Percentiles rank a stretch among this genome's conserved stretches.
These are phyloP conservation scores for Epicampocera succincta DNA, from an alignment of 2,888 invertebrate species.

Conservation along the genomic window DNA sequence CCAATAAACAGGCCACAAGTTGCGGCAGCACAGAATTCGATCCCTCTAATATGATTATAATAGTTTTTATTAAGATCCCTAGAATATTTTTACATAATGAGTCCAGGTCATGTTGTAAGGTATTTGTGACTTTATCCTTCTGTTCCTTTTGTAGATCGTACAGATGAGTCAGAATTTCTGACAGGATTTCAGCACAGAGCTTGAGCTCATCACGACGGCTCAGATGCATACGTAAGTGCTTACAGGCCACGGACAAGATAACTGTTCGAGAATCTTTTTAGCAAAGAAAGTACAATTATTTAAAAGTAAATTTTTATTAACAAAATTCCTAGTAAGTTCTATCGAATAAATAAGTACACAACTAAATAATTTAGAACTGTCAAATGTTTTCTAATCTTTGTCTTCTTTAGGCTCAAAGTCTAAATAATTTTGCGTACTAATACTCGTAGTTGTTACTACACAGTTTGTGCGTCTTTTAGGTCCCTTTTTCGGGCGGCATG, in stretches of 20 bases:
- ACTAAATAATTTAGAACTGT: too few relatives aligned
- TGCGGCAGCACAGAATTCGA: conserved; percentile 87
- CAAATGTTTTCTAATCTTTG: too few relatives aligned
- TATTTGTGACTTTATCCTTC: conserved; percentile 82
- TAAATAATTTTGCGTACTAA: too few relatives aligned
- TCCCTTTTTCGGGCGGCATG: too few relatives aligned
- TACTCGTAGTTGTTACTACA: too few relatives aligned
- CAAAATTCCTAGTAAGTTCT: too few relatives aligned
- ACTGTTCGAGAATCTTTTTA: conserved; percentile 90
- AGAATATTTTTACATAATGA: conserved; percentile 90
- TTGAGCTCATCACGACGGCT: conserved; percentile 90
- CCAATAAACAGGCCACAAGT: conserved; percentile 92
- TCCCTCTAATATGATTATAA: conserved; percentile 90
- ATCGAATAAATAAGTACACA: too few relatives aligned
- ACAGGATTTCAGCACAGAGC: conserved; percentile 92
- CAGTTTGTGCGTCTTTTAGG: too few relatives aligned
- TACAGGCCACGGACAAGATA: conserved; percentile 91
- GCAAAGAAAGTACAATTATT: neutral
- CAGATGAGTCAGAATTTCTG: conserved; percentile 88
- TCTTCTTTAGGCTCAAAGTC: too few relatives aligned
- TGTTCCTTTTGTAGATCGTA: conserved; percentile 83
- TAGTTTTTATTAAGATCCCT: conserved; percentile 92
- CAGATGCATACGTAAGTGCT: conserved; percentile 92
- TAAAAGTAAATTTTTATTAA: too few relatives aligned
- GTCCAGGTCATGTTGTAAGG: conserved; percentile 89